Conservation (phyloP, 1,140 invertebrate species). For the Atta cephalotes region DNA sequence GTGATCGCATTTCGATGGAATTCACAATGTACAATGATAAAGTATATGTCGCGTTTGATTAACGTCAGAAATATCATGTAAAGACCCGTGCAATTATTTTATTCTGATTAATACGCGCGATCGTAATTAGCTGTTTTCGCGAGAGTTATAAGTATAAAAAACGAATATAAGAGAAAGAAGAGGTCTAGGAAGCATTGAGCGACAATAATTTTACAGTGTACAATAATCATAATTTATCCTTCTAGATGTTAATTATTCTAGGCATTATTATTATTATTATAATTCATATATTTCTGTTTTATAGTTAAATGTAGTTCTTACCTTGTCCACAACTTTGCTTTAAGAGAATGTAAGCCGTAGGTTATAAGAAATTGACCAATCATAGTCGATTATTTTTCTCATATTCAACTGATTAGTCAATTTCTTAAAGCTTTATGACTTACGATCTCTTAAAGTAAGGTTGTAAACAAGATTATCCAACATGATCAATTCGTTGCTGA, state of each 20-base stretch:
- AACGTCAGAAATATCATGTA: neutral
- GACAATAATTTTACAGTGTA: neutral
- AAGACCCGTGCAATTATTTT: neutral
- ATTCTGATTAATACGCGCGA: neutral
- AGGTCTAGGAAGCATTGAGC: neutral
- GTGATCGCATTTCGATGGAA: neutral
- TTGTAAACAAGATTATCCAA: neutral
- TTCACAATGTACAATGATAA: neutral
- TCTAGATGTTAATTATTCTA: conserved; percentile 4
- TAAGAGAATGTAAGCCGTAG: too few relatives aligned
- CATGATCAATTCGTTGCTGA: neutral
- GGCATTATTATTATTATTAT: conserved; percentile 5
- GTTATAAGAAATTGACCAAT: too few relatives aligned
- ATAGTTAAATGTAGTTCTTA: neutral
- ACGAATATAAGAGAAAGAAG: neutral
- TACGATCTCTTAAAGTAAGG: too few relatives aligned
- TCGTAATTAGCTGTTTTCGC: neutral
- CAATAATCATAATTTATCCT: neutral
- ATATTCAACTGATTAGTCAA: too few relatives aligned
- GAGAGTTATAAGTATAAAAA: neutral
- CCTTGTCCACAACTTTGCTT: too few relatives aligned
- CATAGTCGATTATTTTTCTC: too few relatives aligned
- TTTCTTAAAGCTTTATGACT: too few relatives aligned
- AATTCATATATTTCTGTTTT: neutral
- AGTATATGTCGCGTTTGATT: neutral